Conservation (phyloP, 2,888 invertebrate species). For the Laspeyria flexula region DNA sequence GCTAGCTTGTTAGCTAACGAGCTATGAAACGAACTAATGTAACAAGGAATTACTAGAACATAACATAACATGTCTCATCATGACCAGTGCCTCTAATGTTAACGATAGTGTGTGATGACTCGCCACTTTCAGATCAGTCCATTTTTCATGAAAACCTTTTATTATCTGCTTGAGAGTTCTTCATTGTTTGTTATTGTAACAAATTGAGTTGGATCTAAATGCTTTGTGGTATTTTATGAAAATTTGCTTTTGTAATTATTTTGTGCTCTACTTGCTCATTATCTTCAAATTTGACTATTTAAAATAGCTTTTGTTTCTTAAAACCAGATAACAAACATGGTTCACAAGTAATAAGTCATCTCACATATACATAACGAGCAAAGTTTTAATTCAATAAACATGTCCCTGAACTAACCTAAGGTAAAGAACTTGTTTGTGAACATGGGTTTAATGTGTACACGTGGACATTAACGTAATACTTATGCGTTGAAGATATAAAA, state of each 20-base stretch:
- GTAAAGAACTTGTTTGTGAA: constrained; percentile 8
- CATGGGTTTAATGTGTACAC: not conserved
- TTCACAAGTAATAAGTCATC: constrained; percentile 38
- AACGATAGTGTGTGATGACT: constrained; percentile 33
- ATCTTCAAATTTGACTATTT: too few species aligned
- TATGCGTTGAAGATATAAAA: too few species aligned
- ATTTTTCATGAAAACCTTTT: constrained; percentile 35
- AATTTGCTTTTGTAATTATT: too few species aligned
- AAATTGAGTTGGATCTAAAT: not conserved
- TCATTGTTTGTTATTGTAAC: not conserved
- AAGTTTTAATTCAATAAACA: constrained; percentile 50
- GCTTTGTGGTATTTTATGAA: not conserved
- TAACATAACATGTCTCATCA: constrained; percentile 12
- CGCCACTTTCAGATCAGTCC: constrained; percentile 16
- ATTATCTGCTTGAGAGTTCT: not conserved
- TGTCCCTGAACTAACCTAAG: constrained; percentile 22
- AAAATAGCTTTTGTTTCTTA: too few species aligned
- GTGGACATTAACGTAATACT: too few species aligned
- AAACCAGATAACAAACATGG: constrained; percentile 26
- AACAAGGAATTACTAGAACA: constrained; percentile 11
- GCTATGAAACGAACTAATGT: constrained; percentile 20
- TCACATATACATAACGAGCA: constrained; percentile 38
- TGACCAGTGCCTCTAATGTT: constrained; percentile 25
- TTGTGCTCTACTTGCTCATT: too few species aligned
- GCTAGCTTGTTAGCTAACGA: constrained; percentile 22